Conservation (phyloP, 2,797 vertebrate species). For the Hyperoplus lanceolatus region DNA sequence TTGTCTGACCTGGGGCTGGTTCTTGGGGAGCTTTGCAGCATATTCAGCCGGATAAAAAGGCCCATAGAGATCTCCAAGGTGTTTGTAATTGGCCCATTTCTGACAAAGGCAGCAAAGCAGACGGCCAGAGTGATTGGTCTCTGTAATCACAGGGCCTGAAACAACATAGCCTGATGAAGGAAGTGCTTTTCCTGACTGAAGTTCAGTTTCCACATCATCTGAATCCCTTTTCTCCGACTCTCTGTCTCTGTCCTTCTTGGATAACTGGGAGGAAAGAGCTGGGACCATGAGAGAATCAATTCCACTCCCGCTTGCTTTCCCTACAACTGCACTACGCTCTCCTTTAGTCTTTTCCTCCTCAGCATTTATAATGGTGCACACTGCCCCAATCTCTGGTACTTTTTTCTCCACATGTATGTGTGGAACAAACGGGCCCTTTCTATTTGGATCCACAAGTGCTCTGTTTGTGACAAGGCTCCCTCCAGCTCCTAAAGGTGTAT, state of each 20-base stretch:
- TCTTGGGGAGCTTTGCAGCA: conserved; percentile 94
- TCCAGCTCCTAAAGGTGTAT: conserved; percentile 64
- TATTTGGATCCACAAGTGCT: conserved; percentile 86
- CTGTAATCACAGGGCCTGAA: conserved; percentile 93
- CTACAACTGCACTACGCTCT: conserved; percentile 85
- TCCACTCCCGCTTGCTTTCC: conserved; percentile 72
- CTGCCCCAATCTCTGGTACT: conserved; percentile 93
- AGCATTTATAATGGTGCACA: conserved; percentile 97
- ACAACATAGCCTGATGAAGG: conserved; percentile 94
- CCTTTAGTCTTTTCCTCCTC: conserved; percentile 95
- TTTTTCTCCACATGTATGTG: conserved; percentile 98
- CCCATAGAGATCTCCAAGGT: conserved; percentile 98
- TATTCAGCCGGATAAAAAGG: conserved; percentile 98
- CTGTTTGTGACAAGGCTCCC: conserved; percentile 64
- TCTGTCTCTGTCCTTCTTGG: conserved; percentile 84
- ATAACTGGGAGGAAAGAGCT: conserved; percentile 77
- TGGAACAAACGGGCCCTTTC: conserved; percentile 93
- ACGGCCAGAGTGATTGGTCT: conserved; percentile 92
- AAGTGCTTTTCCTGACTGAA: conserved; percentile 93
- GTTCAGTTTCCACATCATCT: conserved; percentile 79
- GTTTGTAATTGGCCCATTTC: conserved; percentile 98
- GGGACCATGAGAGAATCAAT: conserved; percentile 78
- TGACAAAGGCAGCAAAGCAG: conserved; percentile 98
- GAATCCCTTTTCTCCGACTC: conserved; percentile 82
- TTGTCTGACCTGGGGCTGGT: conserved; percentile 90